Evolutionary conservation across 2,113 vertebrate genomes (phyloP).

Genomic region (Furnarius figulus): DNA sequence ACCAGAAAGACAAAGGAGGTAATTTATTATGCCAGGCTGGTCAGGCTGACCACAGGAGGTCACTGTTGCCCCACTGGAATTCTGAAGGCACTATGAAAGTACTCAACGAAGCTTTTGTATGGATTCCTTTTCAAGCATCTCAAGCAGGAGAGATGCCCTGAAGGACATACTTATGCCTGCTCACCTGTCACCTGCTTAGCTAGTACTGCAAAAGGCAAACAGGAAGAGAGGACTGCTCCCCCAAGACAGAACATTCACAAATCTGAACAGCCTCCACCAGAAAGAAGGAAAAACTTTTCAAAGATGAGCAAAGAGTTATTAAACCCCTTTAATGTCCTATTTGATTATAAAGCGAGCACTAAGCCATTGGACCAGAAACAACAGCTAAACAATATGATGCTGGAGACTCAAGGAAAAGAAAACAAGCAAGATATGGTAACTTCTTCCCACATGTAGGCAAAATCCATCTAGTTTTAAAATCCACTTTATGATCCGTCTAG

Average conservation of each 20-base stretch:
- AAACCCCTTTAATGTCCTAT: not conserved
- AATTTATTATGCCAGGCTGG: not conserved
- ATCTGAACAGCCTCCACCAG: not conserved
- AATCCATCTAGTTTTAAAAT: not conserved
- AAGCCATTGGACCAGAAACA: not conserved
- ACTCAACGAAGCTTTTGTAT: not conserved
- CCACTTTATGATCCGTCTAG: not conserved
- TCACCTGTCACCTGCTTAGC: not conserved
- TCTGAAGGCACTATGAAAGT: not conserved
- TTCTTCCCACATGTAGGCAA: not conserved
- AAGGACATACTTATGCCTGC: not conserved
- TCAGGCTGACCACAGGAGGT: conserved; percentile 46
- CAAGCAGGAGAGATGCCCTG: not conserved
- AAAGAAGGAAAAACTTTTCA: not conserved
- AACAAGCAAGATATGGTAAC: not conserved
- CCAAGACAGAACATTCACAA: not conserved
- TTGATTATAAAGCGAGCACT: not conserved
- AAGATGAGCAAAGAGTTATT: not conserved
- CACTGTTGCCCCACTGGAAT: conserved; percentile 15
- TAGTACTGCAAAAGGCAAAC: not conserved
- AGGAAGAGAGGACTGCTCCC: not conserved
- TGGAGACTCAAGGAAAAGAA: not conserved
- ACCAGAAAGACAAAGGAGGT: not conserved
- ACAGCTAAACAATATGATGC: not conserved
- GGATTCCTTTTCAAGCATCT: not conserved